Conservation (phyloP, 2,113 vertebrate genomes). For the Murina feae region DNA sequence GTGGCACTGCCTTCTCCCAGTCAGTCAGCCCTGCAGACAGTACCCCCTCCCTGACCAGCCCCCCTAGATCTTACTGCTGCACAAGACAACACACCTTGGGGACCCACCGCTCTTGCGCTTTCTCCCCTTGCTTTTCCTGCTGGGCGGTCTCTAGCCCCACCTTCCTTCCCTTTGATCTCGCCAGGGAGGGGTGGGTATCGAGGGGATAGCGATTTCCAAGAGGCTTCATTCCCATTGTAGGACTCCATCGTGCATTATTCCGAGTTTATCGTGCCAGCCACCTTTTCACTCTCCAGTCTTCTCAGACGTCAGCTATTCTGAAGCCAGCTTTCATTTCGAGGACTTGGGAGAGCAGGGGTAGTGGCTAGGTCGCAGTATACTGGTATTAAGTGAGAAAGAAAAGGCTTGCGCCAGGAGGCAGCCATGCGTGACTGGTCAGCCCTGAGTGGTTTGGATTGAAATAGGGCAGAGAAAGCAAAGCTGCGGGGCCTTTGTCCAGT, state of each 20-base stretch:
- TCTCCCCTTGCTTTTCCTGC: not conserved
- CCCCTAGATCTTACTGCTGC: not conserved
- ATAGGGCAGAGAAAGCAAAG: conserved; percentile 55
- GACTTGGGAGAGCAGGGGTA: not conserved
- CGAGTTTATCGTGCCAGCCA: not conserved
- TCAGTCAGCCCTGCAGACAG: not conserved
- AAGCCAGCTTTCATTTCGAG: conserved; percentile 19
- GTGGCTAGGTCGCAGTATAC: not conserved
- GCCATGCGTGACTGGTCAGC: conserved; percentile 60
- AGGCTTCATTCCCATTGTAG: not conserved
- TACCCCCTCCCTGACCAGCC: no score
- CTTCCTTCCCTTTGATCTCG: not conserved
- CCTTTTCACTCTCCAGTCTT: not conserved
- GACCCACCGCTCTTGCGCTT: not conserved
- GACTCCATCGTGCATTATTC: not conserved
- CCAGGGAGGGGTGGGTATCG: not conserved
- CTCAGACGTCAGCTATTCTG: not conserved
- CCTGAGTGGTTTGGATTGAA: conserved; percentile 74
- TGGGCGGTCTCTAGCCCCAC: no score
- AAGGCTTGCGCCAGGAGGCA: conserved; percentile 49
- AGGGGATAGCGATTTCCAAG: not conserved
- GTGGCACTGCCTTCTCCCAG: no score
- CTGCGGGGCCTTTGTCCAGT: conserved; percentile 38
- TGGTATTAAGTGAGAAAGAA: conserved; percentile 29
- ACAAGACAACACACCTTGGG: not conserved